phyloP scores from a whole-genome alignment of 2,888 invertebrate genomes.

The Camponotus fellah region DNA sequence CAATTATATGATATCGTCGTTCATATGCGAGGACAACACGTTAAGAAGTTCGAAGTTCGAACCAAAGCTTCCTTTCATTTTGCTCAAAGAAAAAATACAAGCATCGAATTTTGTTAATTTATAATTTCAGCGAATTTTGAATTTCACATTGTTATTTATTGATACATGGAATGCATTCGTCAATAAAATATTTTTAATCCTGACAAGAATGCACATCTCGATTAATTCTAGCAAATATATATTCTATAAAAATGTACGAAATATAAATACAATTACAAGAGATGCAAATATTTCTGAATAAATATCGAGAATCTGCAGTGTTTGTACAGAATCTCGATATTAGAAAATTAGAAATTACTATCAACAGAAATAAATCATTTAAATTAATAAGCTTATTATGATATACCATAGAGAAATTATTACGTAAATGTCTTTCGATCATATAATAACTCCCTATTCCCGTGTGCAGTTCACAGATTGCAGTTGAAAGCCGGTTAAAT shows the following conservation, averaged over 20 bases:
- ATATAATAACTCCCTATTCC: constrained; percentile 15
- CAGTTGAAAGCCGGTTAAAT: constrained; percentile 6
- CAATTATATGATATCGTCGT: constrained; percentile 74
- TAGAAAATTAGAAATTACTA: not conserved
- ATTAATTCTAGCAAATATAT: not conserved
- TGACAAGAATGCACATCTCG: not conserved
- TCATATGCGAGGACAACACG: constrained; percentile 40
- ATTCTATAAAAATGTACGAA: not conserved
- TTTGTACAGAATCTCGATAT: not conserved
- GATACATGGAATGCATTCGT: not conserved
- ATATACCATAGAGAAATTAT: not conserved
- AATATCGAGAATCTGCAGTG: constrained; percentile 4
- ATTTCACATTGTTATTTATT: constrained; percentile 30
- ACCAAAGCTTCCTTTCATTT: constrained; percentile 42
- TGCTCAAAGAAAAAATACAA: not conserved
- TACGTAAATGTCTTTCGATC: constrained; percentile 26
- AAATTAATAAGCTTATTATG: constrained; percentile 7
- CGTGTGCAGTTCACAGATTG: not conserved
- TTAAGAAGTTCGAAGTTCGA: constrained; percentile 46
- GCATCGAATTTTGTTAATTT: not conserved
- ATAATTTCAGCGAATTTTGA: not conserved
- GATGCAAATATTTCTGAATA: constrained; percentile 3
- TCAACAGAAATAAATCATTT: not conserved
- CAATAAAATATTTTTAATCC: not conserved
- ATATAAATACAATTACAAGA: not conserved